Percentiles rank a stretch among this genome's conserved stretches.
These are phyloP conservation scores for Phaedon cochleariae DNA, from an alignment of 2,888 invertebrate genomes.

Conservation along the genomic window DNA sequence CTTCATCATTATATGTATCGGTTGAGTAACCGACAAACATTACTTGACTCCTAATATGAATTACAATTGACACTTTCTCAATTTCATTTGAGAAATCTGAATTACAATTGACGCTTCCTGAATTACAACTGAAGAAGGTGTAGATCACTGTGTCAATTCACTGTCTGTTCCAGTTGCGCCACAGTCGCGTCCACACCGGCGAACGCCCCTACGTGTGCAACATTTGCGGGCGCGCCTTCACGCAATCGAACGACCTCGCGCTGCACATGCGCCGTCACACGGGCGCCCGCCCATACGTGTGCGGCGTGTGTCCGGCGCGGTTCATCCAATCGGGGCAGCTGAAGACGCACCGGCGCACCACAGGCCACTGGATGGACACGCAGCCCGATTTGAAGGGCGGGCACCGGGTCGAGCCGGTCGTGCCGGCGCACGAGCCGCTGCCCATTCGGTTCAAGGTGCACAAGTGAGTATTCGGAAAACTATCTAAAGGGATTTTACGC, in stretches of 20 bases:
- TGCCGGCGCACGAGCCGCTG: conserved; percentile 56
- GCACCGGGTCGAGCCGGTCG: conserved; percentile 60
- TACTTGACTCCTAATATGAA: no score
- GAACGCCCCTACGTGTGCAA: conserved; percentile 62
- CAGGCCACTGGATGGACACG: conserved; percentile 67
- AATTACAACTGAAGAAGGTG: no score
- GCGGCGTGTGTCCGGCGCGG: conserved; percentile 73
- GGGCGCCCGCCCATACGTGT: conserved; percentile 72
- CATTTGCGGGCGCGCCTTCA: conserved; percentile 65
- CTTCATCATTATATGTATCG: no score
- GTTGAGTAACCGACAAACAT: no score
- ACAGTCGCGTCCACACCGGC: conserved; percentile 62
- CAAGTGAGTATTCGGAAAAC: conserved; percentile 39
- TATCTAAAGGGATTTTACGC: no score
- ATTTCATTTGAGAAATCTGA: no score
- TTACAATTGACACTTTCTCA: no score
- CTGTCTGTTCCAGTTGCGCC: conserved; percentile 58
- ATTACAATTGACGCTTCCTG: no score
- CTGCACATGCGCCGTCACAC: conserved; percentile 76
- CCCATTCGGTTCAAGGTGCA: conserved; percentile 60
- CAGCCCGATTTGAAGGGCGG: conserved; percentile 61
- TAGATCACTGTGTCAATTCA: no score
- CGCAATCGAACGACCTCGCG: conserved; percentile 77
- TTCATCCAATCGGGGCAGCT: conserved; percentile 72
- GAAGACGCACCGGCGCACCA: conserved; percentile 70